Conservation (phyloP, 2,888 invertebrate species). For the Ormyrus pomaceus region DNA sequence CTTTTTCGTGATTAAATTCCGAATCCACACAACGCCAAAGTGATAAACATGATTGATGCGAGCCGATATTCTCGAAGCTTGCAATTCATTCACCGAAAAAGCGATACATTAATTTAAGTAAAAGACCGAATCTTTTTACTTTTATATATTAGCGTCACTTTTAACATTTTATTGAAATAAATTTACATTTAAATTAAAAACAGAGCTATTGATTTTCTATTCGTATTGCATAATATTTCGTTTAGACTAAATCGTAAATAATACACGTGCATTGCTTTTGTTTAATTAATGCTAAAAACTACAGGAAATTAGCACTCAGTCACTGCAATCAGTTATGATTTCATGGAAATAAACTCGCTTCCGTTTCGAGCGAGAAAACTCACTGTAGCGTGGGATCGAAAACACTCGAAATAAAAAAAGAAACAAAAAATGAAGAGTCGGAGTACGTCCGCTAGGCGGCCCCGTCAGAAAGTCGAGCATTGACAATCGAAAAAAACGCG, state of each 20-base stretch:
- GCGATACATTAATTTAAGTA: background rate
- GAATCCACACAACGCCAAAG: background rate
- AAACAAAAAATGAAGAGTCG: slow-evolving; percentile 28
- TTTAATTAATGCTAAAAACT: too few relatives aligned
- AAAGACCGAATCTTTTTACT: too few relatives aligned
- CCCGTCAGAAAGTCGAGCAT: slow-evolving; percentile 73
- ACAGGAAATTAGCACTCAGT: too few relatives aligned
- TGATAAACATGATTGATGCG: slow-evolving; percentile 3
- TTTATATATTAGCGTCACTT: too few relatives aligned
- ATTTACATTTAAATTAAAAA: too few relatives aligned
- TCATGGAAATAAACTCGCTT: background rate
- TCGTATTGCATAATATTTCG: too few relatives aligned
- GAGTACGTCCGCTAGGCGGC: background rate
- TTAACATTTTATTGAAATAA: too few relatives aligned
- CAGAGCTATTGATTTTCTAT: too few relatives aligned
- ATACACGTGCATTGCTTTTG: too few relatives aligned
- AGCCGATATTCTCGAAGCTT: background rate
- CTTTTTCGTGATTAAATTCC: background rate
- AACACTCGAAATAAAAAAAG: slow-evolving; percentile 13
- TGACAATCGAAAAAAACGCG: slow-evolving; percentile 73
- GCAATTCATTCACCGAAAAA: background rate
- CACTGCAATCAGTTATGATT: background rate
- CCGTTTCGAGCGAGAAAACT: background rate
- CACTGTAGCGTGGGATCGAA: background rate
- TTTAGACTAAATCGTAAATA: too few relatives aligned